A percentile compares a stretch with the other conserved stretches of the same genome.
These are phyloP conservation scores for Saccopteryx leptura DNA, from an alignment of 2,113 vertebrate species.

Conservation along the genomic window DNA sequence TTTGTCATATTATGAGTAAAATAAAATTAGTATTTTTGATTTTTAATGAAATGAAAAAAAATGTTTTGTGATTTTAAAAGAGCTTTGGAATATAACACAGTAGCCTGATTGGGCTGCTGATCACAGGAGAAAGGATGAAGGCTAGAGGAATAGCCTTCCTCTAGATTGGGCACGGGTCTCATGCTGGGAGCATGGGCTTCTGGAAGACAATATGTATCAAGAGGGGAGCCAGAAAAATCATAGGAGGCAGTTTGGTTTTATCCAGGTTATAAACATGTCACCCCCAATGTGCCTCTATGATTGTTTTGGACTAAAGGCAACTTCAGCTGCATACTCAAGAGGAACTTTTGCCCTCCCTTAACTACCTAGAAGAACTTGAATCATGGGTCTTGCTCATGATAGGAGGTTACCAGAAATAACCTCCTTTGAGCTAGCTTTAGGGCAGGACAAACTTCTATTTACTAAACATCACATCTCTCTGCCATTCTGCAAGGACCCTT, in stretches of 20 bases:
- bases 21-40: not conserved
- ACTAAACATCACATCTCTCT: not conserved
- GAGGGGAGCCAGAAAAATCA: not conserved
- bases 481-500: not conserved
- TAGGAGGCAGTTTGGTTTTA: not conserved
- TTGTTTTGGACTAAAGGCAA: not conserved
- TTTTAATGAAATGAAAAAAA: not conserved
- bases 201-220: not conserved
- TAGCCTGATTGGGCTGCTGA: not conserved
- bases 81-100: not conserved
- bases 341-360: too few relatives aligned
- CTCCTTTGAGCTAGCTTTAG: not conserved
- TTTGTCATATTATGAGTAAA: not conserved
- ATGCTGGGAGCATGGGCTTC: not conserved
- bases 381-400: not conserved
- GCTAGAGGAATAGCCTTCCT: not conserved
- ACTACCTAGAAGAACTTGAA: not conserved
- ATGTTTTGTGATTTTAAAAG: not conserved
- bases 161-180: rapidly evolving
- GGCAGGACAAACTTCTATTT: not conserved
- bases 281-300: not conserved
- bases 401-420: not conserved
- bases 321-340: not conserved
- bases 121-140: not conserved
- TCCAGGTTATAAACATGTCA: not conserved